These are phyloP conservation scores for Rynchops niger DNA, from an alignment of 2,113 vertebrate genomes.

Conservation along the genomic window DNA sequence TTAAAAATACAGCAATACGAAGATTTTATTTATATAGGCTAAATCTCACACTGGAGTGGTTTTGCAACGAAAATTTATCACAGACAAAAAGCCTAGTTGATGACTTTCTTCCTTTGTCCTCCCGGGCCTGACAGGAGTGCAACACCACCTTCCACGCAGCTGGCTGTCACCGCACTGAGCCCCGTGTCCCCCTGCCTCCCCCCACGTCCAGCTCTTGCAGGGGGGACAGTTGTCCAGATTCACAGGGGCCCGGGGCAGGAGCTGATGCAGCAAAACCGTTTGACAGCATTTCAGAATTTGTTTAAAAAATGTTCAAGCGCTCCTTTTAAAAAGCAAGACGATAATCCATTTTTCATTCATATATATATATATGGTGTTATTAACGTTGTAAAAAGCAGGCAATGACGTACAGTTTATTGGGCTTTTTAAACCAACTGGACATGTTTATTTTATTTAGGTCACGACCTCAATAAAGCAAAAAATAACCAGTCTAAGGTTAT, in stretches of 20 bases:
- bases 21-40: not conserved
- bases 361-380: not conserved
- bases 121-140: accelerated
- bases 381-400: not conserved
- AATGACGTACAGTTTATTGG: not conserved
- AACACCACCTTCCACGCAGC: accelerated
- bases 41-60: not conserved
- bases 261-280: not conserved
- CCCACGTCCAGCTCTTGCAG: not conserved
- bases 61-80: not conserved
- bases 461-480: not conserved
- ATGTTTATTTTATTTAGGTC: not conserved
- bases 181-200: too few species aligned
- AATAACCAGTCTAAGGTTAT: not conserved
- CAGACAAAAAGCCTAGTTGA: not conserved
- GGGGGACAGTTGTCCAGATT: accelerated
- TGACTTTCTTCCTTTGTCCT: not conserved
- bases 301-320: not conserved
- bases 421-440: not conserved
- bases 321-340: not conserved
- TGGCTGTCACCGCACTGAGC: not conserved
- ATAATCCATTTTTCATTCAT: not conserved
- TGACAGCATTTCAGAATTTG: not conserved
- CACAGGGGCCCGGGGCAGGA: not conserved
- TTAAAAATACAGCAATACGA: accelerated